phyloP scores from a whole-genome alignment of 2,888 invertebrate genomes.

The Clunio marinus region DNA sequence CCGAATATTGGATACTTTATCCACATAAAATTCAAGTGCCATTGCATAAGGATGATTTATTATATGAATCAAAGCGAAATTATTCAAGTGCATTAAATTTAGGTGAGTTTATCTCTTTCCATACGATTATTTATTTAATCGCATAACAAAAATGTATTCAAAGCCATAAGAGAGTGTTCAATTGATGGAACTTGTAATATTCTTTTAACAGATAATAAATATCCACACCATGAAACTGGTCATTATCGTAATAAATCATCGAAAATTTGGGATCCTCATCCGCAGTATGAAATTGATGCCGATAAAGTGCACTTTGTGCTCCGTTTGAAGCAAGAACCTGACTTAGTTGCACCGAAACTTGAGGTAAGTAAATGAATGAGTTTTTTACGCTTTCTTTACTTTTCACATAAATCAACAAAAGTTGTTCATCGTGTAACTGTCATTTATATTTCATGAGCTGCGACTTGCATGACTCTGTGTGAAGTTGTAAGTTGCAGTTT shows the following conservation, averaged over 20 bases:
- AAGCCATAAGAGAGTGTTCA: constrained; percentile 8
- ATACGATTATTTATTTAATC: too few species aligned
- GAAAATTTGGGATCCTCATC: constrained; percentile 68
- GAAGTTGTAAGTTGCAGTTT: too few species aligned
- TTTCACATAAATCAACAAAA: neutral
- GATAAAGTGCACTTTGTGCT: constrained; percentile 53
- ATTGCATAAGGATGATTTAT: constrained; percentile 56
- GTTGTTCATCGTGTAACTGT: too few species aligned
- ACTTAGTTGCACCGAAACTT: constrained; percentile 44
- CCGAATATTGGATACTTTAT: constrained; percentile 36
- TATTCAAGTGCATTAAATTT: constrained; percentile 36
- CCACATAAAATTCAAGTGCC: constrained; percentile 41
- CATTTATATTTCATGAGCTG: too few species aligned
- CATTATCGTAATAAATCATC: constrained; percentile 61
- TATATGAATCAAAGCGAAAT: constrained; percentile 53
- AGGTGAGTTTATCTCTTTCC: constrained; percentile 32
- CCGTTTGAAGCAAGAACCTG: constrained; percentile 44
- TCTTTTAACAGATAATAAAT: constrained; percentile 36
- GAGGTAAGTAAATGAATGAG: constrained; percentile 14
- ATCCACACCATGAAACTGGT: constrained; percentile 56
- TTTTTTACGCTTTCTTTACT: too few species aligned
- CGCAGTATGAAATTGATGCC: constrained; percentile 63
- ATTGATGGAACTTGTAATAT: constrained; percentile 19
- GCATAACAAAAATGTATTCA: neutral
- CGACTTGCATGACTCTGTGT: too few species aligned